Conservation (phyloP, 2,113 vertebrate genomes). For the Plestiodon gilberti region DNA sequence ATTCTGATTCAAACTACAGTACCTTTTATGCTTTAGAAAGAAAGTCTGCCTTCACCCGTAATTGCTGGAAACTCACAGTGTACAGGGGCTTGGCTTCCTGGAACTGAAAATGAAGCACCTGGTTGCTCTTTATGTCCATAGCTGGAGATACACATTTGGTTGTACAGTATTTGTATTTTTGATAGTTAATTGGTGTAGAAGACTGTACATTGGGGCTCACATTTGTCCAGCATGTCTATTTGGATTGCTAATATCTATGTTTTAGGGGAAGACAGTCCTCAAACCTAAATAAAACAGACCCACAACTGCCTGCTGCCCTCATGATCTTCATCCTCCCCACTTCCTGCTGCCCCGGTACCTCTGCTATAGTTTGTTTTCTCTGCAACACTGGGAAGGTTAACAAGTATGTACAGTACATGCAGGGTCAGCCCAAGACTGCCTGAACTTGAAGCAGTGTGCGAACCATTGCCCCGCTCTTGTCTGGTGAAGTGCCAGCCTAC, state of each 20-base stretch:
- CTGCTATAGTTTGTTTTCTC: background rate
- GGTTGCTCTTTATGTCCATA: background rate
- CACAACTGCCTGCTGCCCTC: background rate
- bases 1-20: background rate
- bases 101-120: background rate
- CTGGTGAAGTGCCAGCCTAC: too few species aligned
- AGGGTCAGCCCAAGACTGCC: too few species aligned
- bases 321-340: background rate
- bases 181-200: background rate
- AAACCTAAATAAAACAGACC: background rate
- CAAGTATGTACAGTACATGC: background rate
- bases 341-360: background rate
- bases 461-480: too few species aligned
- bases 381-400: background rate
- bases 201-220: background rate
- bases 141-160: background rate
- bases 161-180: background rate
- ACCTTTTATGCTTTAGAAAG: background rate
- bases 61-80: background rate
- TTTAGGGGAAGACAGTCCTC: too few species aligned
- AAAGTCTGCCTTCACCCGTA: background rate
- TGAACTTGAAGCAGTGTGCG: background rate
- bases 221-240: too few species aligned
- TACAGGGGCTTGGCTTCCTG: background rate
- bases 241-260: too few species aligned